Evolutionary conservation across 2,888 invertebrate genomes (phyloP), one percentile per base, ranked within the genome.

Genomic region (Gandaritis pyraliata): DNA sequence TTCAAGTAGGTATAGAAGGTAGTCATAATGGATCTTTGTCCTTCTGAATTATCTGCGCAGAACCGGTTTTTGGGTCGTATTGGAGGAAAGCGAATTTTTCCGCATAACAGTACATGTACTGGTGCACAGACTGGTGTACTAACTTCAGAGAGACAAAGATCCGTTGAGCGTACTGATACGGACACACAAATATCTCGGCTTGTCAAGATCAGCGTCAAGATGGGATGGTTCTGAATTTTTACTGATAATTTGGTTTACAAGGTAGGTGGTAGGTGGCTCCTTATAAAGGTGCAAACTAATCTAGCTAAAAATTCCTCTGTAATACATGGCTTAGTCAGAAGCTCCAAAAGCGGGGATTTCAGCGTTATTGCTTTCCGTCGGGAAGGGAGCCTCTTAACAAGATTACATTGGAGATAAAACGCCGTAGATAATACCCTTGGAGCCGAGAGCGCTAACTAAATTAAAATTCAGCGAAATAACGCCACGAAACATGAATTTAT

Each of bases 331-430:
- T 90, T 88, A 90, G 83, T 79, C 39, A 77, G 84, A 85, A 90
- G 87, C 86, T 85, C 84, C 86, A 86, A 90, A 90, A 85, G 84
- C 86, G 82, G 85, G 87, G 88, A 87, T 88, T 87, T 86, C 81
- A 80, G 82, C 85, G 76, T 90, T 91, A 92, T 92, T 90, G 83
- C 90, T 80, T 83, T 75, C 70, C 74, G 73, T 64, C 69, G 61
- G 72, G 75, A 69, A 48, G 15, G 75, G 78, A 80, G 82, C 80
- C 91, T 91, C 89, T 92, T 91, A 91, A 91, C 92, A 91, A 91
- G 91, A 92, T 92, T 92, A 92, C 91, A 87, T 88, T 85, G 87
- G 74, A 88, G 90, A 91, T 92, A 91, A 90, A 92, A 89, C 81
- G 86, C 83, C 79, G 80, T 76, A 87, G 87, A 90, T 92, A 90